Evolutionary conservation across 2,797 vertebrate genomes (phyloP), one percentile per base, ranked within the genome.

Genomic region (Gymnopithys bicolor): DNA sequence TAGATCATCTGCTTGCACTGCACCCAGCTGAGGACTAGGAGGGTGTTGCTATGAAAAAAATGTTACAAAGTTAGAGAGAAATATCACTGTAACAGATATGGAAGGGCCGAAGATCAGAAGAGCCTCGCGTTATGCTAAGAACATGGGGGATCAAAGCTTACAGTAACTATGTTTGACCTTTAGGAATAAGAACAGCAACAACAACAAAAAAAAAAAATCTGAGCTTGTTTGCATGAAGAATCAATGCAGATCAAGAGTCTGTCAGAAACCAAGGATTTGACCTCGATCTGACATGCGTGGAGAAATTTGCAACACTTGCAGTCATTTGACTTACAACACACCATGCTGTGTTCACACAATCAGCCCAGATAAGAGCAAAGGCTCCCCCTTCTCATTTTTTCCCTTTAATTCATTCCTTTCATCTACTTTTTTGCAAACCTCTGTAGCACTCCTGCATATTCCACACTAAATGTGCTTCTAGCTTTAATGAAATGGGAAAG

Each of bases 301-400:
- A 95, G 85, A 90, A 86, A 90, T 81, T 93, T 84, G 93, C 91
- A 95, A 91, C 69, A 53, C 69, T 83, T 68, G 53, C 18, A 94
- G 89, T 87, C 84, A 78, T 81, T 92, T 92, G 89, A 94, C 67
- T 32, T 62, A 3, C 5, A 90, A 90, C 80, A 62, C 82, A 78
- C 62, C 73, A 69, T 4, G 18, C 85, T 94, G 85, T 10, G 18
- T 64, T 93, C 87, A 84, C 83, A 73, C 80, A 62, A 51, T 51
- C 85, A 59, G 59, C 48, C 25, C 51, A 78, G 85, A 91, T 76
- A 73, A 78, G 55, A 93, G 33, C 43, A 94, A 75, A 73, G 28
- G 66, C 76, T 78, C 32, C 30, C 22, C 4, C 4, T 1, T 69
- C 59, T 86, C 88, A 59, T 89, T 95, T 86, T 58, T 91, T 95